Conservation (phyloP, 2,113 vertebrate species). For the Seriola rivoliana region DNA sequence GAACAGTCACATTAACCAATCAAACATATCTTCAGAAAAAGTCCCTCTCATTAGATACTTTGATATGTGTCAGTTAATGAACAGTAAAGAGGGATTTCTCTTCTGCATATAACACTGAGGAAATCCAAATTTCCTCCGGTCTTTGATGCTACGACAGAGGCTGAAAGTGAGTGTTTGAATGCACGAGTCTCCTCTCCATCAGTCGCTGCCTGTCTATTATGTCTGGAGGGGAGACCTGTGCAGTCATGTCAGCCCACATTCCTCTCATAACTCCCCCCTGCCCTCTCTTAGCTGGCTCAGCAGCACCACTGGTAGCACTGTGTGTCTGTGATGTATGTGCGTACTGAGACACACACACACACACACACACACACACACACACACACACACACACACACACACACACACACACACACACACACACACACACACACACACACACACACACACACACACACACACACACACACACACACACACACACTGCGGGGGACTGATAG, state of each 20-base stretch:
- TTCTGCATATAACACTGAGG: background rate
- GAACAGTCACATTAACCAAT: background rate
- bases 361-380: background rate
- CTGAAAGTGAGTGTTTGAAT: constrained; percentile 5
- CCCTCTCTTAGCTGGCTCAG: constrained; percentile 48
- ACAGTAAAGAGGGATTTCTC: background rate
- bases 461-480: background rate
- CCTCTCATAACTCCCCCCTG: constrained; percentile 51
- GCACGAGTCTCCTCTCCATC: constrained; percentile 25
- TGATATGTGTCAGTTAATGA: background rate
- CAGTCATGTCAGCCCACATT: constrained; percentile 68
- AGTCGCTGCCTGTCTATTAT: constrained; percentile 27
- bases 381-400: constrained; percentile 1
- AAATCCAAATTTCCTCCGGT: background rate
- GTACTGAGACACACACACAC: background rate
- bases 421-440: background rate
- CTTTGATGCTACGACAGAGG: background rate
- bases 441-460: background rate
- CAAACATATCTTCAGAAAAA: background rate
- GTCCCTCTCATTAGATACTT: background rate
- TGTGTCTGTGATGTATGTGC: constrained; percentile 3
- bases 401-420: background rate
- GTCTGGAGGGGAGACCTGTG: constrained; percentile 59
- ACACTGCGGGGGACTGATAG: constrained; percentile 4
- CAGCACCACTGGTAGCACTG: constrained; percentile 12